Conservation (phyloP, 2,113 vertebrate species). For the Tachuris rubrigastra region DNA sequence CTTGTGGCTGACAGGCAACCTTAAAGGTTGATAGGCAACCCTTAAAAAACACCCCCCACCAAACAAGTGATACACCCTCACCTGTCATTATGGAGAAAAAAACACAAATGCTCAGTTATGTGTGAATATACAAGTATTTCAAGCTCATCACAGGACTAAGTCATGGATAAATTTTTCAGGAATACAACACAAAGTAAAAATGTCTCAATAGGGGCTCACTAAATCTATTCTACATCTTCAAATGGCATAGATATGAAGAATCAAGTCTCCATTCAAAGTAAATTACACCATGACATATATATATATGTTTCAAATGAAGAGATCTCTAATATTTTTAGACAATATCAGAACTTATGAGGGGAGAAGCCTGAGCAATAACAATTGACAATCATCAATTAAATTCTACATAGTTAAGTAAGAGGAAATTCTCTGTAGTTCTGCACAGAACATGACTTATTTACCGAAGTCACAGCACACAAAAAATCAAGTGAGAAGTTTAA, state of each 20-base stretch:
- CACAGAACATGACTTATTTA: background rate
- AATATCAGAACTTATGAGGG: background rate
- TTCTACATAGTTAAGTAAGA: background rate
- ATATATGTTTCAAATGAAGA: background rate
- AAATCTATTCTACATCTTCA: background rate
- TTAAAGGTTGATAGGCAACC: no score
- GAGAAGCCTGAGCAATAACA: background rate
- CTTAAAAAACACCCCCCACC: background rate
- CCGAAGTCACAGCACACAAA: rapidly evolving
- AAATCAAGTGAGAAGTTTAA: background rate
- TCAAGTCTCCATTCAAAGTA: background rate
- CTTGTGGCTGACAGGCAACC: background rate
- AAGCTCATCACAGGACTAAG: background rate
- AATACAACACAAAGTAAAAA: background rate
- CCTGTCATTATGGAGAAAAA: background rate
- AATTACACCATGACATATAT: background rate
- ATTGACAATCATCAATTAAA: background rate
- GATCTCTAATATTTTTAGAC: background rate
- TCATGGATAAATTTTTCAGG: background rate
- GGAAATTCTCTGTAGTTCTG: background rate
- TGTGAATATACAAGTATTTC: background rate
- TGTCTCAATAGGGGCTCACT: background rate
- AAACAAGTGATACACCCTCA: background rate
- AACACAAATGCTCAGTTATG: background rate
- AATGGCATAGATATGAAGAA: background rate